These are phyloP conservation scores for Chirona hameri DNA, from an alignment of 2,888 invertebrate genomes.

Conservation along the genomic window DNA sequence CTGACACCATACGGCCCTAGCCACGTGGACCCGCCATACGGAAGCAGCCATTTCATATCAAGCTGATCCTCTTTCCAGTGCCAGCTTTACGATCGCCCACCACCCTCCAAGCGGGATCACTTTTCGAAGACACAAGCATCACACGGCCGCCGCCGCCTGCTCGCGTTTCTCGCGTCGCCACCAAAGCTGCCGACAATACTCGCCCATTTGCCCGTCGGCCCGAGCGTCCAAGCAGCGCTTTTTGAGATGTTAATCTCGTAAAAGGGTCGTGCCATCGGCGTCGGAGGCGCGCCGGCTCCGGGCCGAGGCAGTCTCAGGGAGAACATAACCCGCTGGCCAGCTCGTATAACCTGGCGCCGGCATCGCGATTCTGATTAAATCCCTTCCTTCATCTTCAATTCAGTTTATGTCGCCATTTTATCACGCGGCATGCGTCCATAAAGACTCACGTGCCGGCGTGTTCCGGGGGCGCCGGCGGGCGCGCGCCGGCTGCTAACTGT, in stretches of 20 bases:
- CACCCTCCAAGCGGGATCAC: no score
- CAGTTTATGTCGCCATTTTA: conserved; percentile 23
- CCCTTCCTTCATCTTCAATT: conserved; percentile 29
- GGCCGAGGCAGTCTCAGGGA: background rate
- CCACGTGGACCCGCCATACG: no score
- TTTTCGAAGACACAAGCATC: no score
- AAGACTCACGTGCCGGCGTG: background rate
- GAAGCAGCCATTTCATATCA: no score
- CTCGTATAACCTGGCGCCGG: background rate
- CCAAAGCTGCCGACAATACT: background rate
- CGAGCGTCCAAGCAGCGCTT: background rate
- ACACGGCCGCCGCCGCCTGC: no score
- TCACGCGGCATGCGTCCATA: background rate
- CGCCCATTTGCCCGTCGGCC: background rate
- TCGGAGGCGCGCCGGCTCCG: background rate
- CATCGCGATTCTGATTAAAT: conserved; percentile 11
- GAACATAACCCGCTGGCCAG: background rate
- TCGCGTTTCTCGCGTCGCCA: background rate
- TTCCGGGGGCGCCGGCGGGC: background rate
- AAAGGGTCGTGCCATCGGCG: conserved; percentile 3
- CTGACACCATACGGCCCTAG: no score
- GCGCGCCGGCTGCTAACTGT: background rate
- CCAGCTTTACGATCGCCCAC: no score
- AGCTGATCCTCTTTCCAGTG: no score
- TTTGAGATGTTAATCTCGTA: conserved; percentile 26